Base-by-base conservation (phyloP, 2,113 vertebrate species). In the Neoarius graeffei region DNA sequence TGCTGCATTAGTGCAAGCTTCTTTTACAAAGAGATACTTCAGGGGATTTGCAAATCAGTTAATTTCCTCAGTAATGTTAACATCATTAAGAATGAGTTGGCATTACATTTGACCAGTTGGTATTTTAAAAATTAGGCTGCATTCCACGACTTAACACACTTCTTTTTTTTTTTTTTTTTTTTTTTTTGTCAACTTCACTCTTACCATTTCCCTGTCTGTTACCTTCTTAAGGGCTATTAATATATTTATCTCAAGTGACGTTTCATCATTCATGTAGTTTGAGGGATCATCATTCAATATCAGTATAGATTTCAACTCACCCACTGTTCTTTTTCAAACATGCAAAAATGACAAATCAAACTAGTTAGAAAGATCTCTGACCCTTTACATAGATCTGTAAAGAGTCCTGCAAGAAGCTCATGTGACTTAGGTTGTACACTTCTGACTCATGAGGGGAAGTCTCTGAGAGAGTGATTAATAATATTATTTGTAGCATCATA, bases 11-110 rank as follows among this genome's bases (percentile, higher is more conserved):
- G 42, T 71, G 19, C 50, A 83, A n/a, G 80, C 25, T 50, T 57
- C 14, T 82, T 59, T 85, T 66, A 74, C 66, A 82, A 86, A 30
- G 50, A 76, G 13, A 59, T 27, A 57, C 17, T 86, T 86, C n/a
- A 42, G 64, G 77, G 62, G 15, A 52, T 13, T 25, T 76, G 71
- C 27, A 19, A 66, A 23, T 57, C 62, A 30, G 54, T 59, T 9
- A 3, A 60, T 60, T 74, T 48, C 56, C 23, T 25, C 35, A 50
- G 2, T 73, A 4, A 27, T 27, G 23, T 57, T 73, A 67, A 52
- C 6, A 15, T 7, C 0, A 17, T n/a, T 66, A 85, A 56, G 14
- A 59, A 54, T 74, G 27, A 85, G 13, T 42, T 35, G 54, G 0
- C n/a, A 11, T 80, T 17, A 17, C 7, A 15, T 30, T 79, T 79